These are phyloP conservation scores for Tenualosa thibaudeaui DNA, from an alignment of 2,797 vertebrate genomes.

Conservation along the genomic window DNA sequence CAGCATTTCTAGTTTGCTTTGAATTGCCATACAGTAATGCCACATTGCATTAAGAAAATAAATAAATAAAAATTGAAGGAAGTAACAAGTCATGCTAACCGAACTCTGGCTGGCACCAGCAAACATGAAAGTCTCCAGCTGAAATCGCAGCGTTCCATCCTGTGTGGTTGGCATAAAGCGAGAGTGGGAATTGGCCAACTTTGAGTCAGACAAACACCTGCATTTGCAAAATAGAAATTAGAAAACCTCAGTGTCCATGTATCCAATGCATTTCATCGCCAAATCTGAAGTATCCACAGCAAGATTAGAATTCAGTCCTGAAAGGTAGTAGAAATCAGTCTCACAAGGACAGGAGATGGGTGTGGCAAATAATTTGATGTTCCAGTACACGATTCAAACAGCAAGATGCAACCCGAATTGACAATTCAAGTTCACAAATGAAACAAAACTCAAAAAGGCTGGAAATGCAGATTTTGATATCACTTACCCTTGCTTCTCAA, in stretches of 20 bases:
- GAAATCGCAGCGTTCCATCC: background rate
- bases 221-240: background rate
- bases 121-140: conserved; percentile 27
- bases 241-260: background rate
- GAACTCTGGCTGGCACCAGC: background rate
- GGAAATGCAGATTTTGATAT: background rate
- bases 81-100: background rate
- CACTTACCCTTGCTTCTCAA: conserved; percentile 24
- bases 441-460: no score
- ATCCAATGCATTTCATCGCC: background rate
- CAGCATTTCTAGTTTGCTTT: no score
- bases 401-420: no score
- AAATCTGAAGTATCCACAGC: no score
- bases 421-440: background rate
- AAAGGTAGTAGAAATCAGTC: no score
- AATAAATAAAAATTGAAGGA: no score
- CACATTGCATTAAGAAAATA: background rate
- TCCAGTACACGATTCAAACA: no score
- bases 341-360: no score
- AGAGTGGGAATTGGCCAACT: background rate
- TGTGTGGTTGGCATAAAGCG: background rate
- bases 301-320: no score
- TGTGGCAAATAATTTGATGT: no score
- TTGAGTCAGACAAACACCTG: conserved; percentile 24
- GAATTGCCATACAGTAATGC: no score